phyloP scores from a whole-genome alignment of 2,888 invertebrate genomes.

The Chloroclysta siterata region DNA sequence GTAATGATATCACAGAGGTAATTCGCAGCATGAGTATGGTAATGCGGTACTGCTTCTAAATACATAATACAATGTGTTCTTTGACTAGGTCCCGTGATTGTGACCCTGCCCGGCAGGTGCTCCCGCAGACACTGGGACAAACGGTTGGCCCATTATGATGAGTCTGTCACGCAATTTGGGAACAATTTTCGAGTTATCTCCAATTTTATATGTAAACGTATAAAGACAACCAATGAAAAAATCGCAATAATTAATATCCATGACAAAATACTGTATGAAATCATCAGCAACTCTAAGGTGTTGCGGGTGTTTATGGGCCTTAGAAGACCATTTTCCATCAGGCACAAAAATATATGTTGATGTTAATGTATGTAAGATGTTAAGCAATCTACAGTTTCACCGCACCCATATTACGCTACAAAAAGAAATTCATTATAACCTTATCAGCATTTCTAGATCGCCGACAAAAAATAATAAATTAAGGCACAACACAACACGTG shows the following conservation, averaged over 20 bases:
- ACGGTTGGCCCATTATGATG: constrained; percentile 48
- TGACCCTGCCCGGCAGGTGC: constrained; percentile 35
- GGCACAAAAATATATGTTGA: too few species aligned
- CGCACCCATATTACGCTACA: neutral
- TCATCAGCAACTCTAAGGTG: too few species aligned
- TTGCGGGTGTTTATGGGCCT: too few species aligned
- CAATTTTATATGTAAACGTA: constrained; percentile 28
- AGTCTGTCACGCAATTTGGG: constrained; percentile 45
- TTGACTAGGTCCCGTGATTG: constrained; percentile 29
- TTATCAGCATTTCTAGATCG: neutral
- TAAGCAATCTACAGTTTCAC: neutral
- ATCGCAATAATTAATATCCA: neutral
- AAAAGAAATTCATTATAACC: neutral
- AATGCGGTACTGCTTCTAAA: constrained; percentile 9
- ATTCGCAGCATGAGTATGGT: too few species aligned
- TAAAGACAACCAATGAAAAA: neutral
- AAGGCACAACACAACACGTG: constrained; percentile 17
- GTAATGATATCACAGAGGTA: too few species aligned
- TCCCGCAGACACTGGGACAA: constrained; percentile 48
- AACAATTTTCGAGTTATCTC: constrained; percentile 47
- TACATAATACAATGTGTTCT: constrained; percentile 3
- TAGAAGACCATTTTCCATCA: too few species aligned
- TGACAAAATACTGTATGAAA: too few species aligned
- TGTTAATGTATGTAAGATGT: too few species aligned
- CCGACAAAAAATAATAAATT: constrained; percentile 11